Evolutionary conservation across 1,140 invertebrate species (phyloP), one percentile per base, ranked within the genome.

Genomic region (Elysia chlorotica): DNA sequence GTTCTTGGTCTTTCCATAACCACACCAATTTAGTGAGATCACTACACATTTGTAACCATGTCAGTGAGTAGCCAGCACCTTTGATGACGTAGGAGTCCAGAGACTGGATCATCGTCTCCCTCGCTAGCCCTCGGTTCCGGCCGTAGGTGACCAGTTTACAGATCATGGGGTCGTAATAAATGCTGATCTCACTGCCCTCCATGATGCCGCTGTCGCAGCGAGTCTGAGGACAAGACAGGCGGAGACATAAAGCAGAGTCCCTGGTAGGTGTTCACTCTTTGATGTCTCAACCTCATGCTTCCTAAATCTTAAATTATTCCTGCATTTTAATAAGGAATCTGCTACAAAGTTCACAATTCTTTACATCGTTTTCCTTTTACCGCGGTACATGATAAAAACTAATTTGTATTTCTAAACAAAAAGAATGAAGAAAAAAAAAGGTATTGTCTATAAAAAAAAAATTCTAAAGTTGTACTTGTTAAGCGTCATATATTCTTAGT

Each of bases 161-260:
- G 75, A 93, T 93, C 90, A 93, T 91, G 14, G 92, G 91, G 87
- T 93, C 92, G 84, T 93, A 93, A 81, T 91, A 93, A 74, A 93
- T 90, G 78, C 91, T 92, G 74, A 93, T 93, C 82, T 93, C 91
- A 78, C 90, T 91, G 10, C 92, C 92, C 86, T 93, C 92, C 75
- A 90, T 86, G 66, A 93, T 90, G 31, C 92, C 92, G 85, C 91
- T 92, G 83, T 93, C 92, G 88, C 92, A 93, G 61, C 92, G 87
- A 6, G 92, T 88, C 82, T 86, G 70, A 2, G 76, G 25, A 21
- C 10, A 59, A 59, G 25, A 48, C 10, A 48, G n/a, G 10, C 41
- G n/a, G 31, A 33, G 5, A 25, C 33, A 33, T 31, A 62, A 33
- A 1, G 37, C 21, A 59, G 33, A 25, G 33, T 59, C 33, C n/a